Percentiles rank a stretch among this genome's conserved stretches.
These are phyloP conservation scores for Orthosia cruda DNA, from an alignment of 2,888 invertebrate genomes.

Conservation along the genomic window DNA sequence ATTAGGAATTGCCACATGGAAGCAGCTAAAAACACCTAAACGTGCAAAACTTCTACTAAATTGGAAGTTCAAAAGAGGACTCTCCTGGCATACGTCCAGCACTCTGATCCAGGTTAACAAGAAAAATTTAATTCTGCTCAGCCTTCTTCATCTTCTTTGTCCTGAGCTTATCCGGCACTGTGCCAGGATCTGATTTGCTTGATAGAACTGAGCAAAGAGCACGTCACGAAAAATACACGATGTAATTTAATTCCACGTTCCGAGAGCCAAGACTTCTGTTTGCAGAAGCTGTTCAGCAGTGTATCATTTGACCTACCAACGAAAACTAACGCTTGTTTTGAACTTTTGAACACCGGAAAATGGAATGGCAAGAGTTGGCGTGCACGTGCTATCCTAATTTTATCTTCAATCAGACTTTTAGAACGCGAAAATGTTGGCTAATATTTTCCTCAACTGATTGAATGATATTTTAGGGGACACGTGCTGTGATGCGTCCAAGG, in stretches of 20 bases:
- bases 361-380: constrained; percentile 17
- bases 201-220: constrained; percentile 34
- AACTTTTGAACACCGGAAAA: constrained; percentile 14
- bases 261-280: constrained; percentile 8
- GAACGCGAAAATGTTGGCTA: not conserved
- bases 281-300: constrained; percentile 11
- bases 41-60: constrained; percentile 12
- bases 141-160: constrained; percentile 36
- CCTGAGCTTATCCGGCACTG: constrained; percentile 32
- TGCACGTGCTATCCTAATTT: constrained; percentile 19
- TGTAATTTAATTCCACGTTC: constrained; percentile 31
- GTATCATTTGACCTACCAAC: constrained; percentile 22
- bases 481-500: not conserved
- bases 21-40: not conserved
- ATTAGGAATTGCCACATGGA: not conserved
- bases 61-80: constrained; percentile 22
- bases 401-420: not conserved
- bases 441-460: not conserved
- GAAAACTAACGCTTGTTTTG: constrained; percentile 10
- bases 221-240: constrained; percentile 18
- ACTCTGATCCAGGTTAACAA: constrained; percentile 16
- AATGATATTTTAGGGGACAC: not conserved
- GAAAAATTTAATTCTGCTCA: constrained; percentile 10
- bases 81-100: constrained; percentile 42
- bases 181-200: constrained; percentile 33